These are phyloP conservation scores for Lasius platythorax DNA, from an alignment of 2,888 invertebrate genomes.

Conservation along the genomic window DNA sequence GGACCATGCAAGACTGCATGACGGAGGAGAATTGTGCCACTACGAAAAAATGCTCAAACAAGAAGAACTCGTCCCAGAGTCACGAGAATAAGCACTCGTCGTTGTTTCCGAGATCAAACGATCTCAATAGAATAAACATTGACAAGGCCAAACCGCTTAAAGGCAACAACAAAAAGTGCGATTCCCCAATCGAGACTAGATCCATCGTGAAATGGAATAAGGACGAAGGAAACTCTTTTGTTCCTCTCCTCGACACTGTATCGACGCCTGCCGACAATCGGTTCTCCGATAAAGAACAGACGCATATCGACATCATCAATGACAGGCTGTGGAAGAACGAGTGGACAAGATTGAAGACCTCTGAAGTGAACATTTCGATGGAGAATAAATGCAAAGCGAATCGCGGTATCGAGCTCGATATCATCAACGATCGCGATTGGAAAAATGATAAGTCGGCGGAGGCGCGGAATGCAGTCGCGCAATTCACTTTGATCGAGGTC, in stretches of 20 bases:
- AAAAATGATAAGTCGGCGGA: constrained; percentile 72
- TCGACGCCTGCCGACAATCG: constrained; percentile 54
- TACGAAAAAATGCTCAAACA: constrained; percentile 59
- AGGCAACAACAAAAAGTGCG: constrained; percentile 64
- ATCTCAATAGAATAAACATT: constrained; percentile 58
- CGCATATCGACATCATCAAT: constrained; percentile 82
- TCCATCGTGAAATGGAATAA: constrained; percentile 60
- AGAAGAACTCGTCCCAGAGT: constrained; percentile 63
- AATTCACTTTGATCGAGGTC: constrained; percentile 82
- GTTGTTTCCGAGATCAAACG: constrained; percentile 32
- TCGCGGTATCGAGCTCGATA: constrained; percentile 79
- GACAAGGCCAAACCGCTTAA: constrained; percentile 67
- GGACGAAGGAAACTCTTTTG: constrained; percentile 64
- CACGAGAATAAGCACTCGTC: constrained; percentile 17
- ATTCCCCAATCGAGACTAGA: constrained; percentile 59
- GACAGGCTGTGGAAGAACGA: constrained; percentile 83
- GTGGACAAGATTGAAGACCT: constrained; percentile 77
- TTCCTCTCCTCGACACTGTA: constrained; percentile 33
- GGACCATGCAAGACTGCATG: constrained; percentile 57
- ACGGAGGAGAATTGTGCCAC: constrained; percentile 59
- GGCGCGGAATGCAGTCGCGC: constrained; percentile 59
- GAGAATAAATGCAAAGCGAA: constrained; percentile 63
- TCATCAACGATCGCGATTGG: constrained; percentile 83
- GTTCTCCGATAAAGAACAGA: constrained; percentile 60
- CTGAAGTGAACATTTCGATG: constrained; percentile 46